These are phyloP conservation scores for Eumerus sabulonum DNA, from an alignment of 2,888 invertebrate species.

Conservation along the genomic window DNA sequence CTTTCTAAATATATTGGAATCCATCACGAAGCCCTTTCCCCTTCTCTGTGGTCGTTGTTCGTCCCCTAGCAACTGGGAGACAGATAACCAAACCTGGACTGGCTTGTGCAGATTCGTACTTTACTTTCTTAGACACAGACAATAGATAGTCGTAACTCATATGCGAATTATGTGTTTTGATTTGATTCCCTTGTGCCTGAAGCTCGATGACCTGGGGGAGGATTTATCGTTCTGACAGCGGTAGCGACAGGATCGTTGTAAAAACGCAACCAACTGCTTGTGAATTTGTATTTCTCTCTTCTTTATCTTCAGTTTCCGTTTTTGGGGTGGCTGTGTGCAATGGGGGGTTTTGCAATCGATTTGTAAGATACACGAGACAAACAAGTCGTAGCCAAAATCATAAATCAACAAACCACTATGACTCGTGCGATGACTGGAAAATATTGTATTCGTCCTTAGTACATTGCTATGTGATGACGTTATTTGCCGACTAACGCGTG, in stretches of 20 bases:
- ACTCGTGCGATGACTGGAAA: too few relatives aligned
- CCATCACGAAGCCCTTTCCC: constrained; percentile 12
- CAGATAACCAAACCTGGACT: constrained; percentile 12
- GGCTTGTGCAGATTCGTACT: neutral
- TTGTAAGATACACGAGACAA: too few relatives aligned
- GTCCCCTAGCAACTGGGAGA: constrained; percentile 25
- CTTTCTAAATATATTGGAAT: constrained; percentile 13
- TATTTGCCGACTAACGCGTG: too few relatives aligned
- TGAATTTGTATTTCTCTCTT: constrained; percentile 15
- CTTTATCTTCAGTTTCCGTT: too few relatives aligned
- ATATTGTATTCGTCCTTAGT: too few relatives aligned
- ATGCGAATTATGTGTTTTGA: constrained; percentile 40
- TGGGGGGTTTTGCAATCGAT: too few relatives aligned
- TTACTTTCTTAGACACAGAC: neutral
- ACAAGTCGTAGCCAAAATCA: too few relatives aligned
- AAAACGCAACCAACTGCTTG: too few relatives aligned
- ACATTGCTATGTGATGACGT: too few relatives aligned
- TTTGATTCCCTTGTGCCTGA: constrained; percentile 38
- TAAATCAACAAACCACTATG: too few relatives aligned
- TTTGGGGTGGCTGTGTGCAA: too few relatives aligned
- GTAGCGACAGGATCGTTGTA: too few relatives aligned
- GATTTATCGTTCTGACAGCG: constrained; percentile 39
- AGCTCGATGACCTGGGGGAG: constrained; percentile 50
- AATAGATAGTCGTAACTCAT: constrained; percentile 10
- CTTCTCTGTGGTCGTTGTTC: neutral